phyloP scores from a whole-genome alignment of 2,888 invertebrate genomes.

The Steromphala cineraria region DNA sequence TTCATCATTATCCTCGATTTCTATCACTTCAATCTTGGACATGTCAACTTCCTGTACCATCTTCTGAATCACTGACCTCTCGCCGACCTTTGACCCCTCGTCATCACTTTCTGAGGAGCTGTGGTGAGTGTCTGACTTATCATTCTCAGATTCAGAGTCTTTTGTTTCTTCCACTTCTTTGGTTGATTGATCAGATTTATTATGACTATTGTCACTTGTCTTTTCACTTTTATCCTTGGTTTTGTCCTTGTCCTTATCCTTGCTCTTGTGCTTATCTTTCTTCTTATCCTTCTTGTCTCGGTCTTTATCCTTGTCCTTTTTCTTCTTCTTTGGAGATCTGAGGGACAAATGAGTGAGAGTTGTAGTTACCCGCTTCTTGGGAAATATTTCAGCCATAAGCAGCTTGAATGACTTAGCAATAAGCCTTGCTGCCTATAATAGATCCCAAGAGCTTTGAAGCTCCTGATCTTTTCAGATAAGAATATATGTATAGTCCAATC shows the following conservation, averaged over 20 bases:
- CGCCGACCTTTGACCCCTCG: not conserved
- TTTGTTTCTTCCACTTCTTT: not conserved
- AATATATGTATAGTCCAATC: too few species aligned
- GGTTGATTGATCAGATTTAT: not conserved
- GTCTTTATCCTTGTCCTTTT: constrained; percentile 24
- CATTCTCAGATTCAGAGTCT: not conserved
- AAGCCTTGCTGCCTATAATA: too few species aligned
- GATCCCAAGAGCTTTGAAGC: not conserved
- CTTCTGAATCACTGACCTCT: not conserved
- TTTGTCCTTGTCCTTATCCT: constrained; percentile 19
- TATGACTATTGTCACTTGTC: not conserved
- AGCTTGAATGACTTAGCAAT: not conserved
- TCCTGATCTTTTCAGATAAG: not conserved
- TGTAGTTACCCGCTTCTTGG: too few species aligned
- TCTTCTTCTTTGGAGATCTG: constrained; percentile 33
- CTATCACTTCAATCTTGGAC: not conserved
- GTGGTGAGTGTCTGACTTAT: not conserved
- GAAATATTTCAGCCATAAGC: too few species aligned
- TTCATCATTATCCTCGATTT: constrained; percentile 6
- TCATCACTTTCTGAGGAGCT: constrained; percentile 5
- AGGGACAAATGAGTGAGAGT: not conserved
- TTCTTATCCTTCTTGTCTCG: constrained; percentile 26
- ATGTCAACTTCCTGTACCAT: not conserved
- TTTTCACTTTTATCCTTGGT: not conserved
- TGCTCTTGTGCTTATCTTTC: constrained; percentile 33